Base-by-base conservation (phyloP, 2,113 vertebrate species). In the Phrynosoma blainvillii region DNA sequence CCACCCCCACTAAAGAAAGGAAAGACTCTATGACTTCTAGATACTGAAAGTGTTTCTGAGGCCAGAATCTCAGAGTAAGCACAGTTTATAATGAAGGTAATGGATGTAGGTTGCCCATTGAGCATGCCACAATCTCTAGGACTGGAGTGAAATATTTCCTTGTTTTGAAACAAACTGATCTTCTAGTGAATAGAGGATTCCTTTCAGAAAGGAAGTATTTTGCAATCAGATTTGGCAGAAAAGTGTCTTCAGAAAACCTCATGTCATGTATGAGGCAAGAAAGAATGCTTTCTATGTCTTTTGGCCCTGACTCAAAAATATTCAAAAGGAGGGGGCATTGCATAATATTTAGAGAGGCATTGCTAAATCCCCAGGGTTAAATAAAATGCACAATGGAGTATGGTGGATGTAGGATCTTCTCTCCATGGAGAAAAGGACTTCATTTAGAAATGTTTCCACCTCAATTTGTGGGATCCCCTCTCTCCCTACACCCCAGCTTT, bases 281-380 rank as follows among this genome's bases (percentile, higher is more conserved):
- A 87, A 12, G 84, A 88, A 86, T 84, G 25, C 88, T 89, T 92
- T 42, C 89, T 91, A 76, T 90, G 82, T 91, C 78, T 82, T 91
- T 71, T 32, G 84, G 90, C 79, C 90, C 91, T 85, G 78, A 79
- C 89, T 93, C 87, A 93, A 92, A 92, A 94, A 92, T 89, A 62
- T 4, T 9, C 74, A 25, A 79, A 82, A 82, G 10, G 59, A 21
- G n/a, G 25, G 59, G 42, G 9, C 66, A 81, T 94, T 76, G 90
- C 84, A 87, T 68, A 91, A 93, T 91, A 88, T 93, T 91, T 93
- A 91, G 92, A 87, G 81, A 87, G 91, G 91, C 86, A 81, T 68
- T 59, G 86, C 70, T 42, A 90, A 92, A 89, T 73, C 75, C 82
- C 36, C 84, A 77, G 14, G 21, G 21, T 82, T 74, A 36, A 82